A percentile compares a stretch with the other conserved stretches of the same genome.
These are phyloP conservation scores for Cassiopea andromeda DNA, from an alignment of 30 jellyfish, hydroid and myxozoan genomes.

Conservation along the genomic window DNA sequence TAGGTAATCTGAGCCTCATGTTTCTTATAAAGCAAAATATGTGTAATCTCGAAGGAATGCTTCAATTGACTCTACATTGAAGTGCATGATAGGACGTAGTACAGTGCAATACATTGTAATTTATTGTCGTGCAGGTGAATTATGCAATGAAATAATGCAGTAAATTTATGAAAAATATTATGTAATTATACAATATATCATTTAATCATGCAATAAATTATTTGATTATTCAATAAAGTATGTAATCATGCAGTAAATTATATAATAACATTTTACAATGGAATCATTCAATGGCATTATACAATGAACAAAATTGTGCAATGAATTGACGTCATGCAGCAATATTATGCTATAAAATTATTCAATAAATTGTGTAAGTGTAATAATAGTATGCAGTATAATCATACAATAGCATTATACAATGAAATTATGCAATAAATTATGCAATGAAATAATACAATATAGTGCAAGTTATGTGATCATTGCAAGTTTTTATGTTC, in stretches of 20 bases:
- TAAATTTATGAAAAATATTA: too few species aligned
- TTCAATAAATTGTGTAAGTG: too few species aligned
- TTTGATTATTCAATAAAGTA: background rate
- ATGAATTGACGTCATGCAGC: background rate
- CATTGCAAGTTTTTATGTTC: background rate
- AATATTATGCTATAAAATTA: background rate
- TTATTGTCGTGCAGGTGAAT: too few species aligned
- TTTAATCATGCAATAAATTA: background rate
- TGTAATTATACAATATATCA: background rate
- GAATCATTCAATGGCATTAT: background rate
- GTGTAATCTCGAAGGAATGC: too few species aligned
- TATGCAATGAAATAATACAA: too few species aligned
- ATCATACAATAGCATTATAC: background rate
- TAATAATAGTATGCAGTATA: too few species aligned
- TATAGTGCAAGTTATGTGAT: background rate
- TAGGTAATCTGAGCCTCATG: too few species aligned
- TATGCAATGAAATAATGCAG: too few species aligned
- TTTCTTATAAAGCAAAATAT: too few species aligned
- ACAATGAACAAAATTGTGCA: background rate
- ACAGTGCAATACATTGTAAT: background rate
- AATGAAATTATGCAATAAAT: background rate
- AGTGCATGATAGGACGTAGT: background rate
- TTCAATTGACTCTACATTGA: background rate
- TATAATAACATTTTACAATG: background rate
- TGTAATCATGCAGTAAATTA: background rate